These are phyloP conservation scores for Euplagia quadripunctaria DNA, from an alignment of 2,888 invertebrate genomes.

Conservation along the genomic window DNA sequence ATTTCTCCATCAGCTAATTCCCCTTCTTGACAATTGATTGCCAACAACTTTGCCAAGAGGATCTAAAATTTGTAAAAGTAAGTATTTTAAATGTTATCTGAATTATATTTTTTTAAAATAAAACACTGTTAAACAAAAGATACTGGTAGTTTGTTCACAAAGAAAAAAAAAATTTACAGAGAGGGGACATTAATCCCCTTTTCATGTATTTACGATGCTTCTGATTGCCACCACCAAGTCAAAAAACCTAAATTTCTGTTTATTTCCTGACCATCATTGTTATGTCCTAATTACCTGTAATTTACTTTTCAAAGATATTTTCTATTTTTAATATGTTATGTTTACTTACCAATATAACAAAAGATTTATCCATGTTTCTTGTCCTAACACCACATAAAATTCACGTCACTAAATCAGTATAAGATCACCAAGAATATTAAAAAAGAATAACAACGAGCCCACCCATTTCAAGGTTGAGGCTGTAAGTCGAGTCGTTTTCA, in stretches of 20 bases:
- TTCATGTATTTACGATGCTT: not conserved
- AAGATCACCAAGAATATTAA: slow-evolving; percentile 41
- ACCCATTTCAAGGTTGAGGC: slow-evolving; percentile 83
- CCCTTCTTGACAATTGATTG: slow-evolving; percentile 76
- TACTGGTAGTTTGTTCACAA: too few relatives aligned
- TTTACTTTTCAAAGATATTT: not conserved
- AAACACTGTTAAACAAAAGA: too few relatives aligned
- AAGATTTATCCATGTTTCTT: slow-evolving; percentile 70
- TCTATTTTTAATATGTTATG: not conserved
- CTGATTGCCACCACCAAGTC: not conserved
- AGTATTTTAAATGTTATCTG: too few relatives aligned
- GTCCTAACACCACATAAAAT: slow-evolving; percentile 53
- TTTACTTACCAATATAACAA: slow-evolving; percentile 70
- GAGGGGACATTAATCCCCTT: not conserved
- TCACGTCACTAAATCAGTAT: slow-evolving; percentile 55
- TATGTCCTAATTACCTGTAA: not conserved
- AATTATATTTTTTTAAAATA: too few relatives aligned
- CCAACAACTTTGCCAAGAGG: slow-evolving; percentile 73
- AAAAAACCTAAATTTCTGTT: not conserved
- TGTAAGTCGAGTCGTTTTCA: slow-evolving; percentile 71
- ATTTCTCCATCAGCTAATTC: slow-evolving; percentile 55
- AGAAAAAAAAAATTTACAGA: too few relatives aligned
- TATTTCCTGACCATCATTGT: not conserved
- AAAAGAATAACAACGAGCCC: slow-evolving; percentile 53
- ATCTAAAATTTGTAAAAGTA: slow-evolving; percentile 59